Evolutionary conservation across 2,888 invertebrate genomes (phyloP).

Genomic region (Dicycla oo): DNA sequence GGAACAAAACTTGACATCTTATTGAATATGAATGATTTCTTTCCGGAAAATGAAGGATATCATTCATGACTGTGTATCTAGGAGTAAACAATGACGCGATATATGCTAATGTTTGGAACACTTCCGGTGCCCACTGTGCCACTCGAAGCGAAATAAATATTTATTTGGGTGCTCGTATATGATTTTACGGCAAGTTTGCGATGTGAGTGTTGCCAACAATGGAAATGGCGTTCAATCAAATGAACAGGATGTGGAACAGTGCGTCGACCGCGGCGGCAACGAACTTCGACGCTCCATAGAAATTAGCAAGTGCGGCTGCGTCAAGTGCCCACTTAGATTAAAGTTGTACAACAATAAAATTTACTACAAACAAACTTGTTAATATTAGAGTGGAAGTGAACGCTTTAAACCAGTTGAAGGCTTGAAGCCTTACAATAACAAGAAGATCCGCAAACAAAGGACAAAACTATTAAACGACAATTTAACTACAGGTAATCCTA

Average conservation of each 20-base stretch:
- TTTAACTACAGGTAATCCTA: conserved; percentile 23
- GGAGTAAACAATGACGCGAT: conserved; percentile 70
- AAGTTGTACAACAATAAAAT: conserved; percentile 30
- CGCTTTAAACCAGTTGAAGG: conserved; percentile 21
- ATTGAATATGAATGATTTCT: conserved; percentile 44
- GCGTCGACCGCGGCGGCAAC: conserved; percentile 83
- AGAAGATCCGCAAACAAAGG: conserved; percentile 52
- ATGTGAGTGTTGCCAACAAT: conserved; percentile 76
- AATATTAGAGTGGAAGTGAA: conserved; percentile 22
- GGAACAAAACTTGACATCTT: conserved; percentile 24
- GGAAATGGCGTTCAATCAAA: conserved; percentile 74
- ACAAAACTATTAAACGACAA: conserved; percentile 29
- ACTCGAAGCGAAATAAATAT: conserved; percentile 71
- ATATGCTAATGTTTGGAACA: conserved; percentile 68
- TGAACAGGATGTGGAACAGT: conserved; percentile 83
- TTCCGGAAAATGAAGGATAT: conserved; percentile 42
- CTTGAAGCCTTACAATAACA: conserved; percentile 24
- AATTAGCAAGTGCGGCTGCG: conserved; percentile 67
- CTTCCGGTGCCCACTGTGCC: conserved; percentile 66
- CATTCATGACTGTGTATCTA: conserved; percentile 57
- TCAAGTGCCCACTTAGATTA: conserved; percentile 50
- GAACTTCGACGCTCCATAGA: conserved; percentile 77
- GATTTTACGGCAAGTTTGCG: conserved; percentile 65
- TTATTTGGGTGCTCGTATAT: conserved; percentile 69
- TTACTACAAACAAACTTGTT: conserved; percentile 32